Evolutionary conservation across 2,888 invertebrate species (phyloP), one percentile per base, ranked within the genome.

Genomic region (Drosophila subsilvestris): DNA sequence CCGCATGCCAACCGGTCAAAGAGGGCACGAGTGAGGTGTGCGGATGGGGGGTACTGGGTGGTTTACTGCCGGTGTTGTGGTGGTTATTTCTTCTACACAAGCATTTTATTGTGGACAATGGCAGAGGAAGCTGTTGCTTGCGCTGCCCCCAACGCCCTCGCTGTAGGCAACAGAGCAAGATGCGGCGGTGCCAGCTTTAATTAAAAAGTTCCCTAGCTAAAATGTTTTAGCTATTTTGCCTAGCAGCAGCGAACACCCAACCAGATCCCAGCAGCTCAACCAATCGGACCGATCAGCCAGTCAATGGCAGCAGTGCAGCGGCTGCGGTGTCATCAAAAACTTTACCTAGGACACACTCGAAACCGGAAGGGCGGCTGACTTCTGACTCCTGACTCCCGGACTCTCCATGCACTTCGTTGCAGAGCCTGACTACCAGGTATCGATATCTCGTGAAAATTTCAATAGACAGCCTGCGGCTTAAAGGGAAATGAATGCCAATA

Each of bases 391-490:
- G 10, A 6, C 9, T 7, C 44, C 44, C 14, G 22, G n/a, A 43
- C 47, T 37, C 44, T 66, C 53, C 63, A 74, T 76, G 79, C 71
- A 77, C 65, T 67, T 82, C 77, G 75, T 73, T 72, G 63, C 50
- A 49, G 45, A 43, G 47, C 44, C n/a, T n/a, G 32, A 20, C 45
- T 44, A 18, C 44, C 59, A 18, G 69, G 71, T 60, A 50, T 59
- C 55, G 70, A 74, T 69, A 68, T 83, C 56, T 78, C 63, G 70
- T 66, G 79, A 60, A 73, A 82, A 79, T 77, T 76, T 76, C 66
- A 65, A 79, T 69, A 65, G 85, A 76, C 68, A 69, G 84, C 84
- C 80, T 63, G 50, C 48, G 76, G 82, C 79, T 5, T 14, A 6
- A 14, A n/a, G 47, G 47, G 50, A 45, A 53, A 18, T 27, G 29